Percentiles rank a stretch among this genome's conserved stretches.
phyloP scores from a whole-genome alignment of 2,113 vertebrate species.

The Piliocolobus tephrosceles region DNA sequence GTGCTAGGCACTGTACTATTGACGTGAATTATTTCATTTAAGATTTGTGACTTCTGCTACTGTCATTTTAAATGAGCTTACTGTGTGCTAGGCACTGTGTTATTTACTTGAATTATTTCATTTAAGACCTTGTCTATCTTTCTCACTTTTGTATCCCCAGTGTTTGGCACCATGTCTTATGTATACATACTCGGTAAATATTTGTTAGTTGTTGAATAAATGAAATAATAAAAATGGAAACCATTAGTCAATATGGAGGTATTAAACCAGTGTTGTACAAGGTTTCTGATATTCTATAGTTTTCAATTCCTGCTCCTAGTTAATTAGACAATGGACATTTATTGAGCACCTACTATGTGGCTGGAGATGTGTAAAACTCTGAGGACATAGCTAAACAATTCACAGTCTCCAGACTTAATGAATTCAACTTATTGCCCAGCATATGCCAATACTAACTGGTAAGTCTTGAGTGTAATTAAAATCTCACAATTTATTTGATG shows the following conservation, averaged over 20 bases:
- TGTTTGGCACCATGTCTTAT: neutral
- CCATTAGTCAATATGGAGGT: neutral
- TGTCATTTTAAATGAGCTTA: neutral
- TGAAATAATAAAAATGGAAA: conserved; percentile 7
- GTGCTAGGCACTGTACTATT: neutral
- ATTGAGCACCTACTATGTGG: neutral
- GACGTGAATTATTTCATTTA: neutral
- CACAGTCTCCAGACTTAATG: neutral
- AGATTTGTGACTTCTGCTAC: neutral
- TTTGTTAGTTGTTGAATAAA: conserved; percentile 8
- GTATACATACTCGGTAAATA: neutral
- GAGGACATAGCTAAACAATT: neutral
- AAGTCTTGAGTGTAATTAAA: neutral
- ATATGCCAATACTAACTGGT: neutral
- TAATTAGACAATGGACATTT: neutral
- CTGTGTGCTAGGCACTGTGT: neutral
- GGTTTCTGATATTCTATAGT: neutral
- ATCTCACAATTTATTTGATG: neutral
- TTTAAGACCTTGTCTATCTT: neutral
- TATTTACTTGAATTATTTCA: neutral
- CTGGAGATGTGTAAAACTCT: neutral
- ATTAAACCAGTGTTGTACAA: neutral
- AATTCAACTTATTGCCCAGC: neutral
- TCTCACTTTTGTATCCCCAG: neutral
- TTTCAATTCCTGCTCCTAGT: neutral